Percentiles rank a stretch among this genome's conserved stretches.
Conservation (phyloP, 2,888 invertebrate species). For the Heteromurus nitidus region DNA sequence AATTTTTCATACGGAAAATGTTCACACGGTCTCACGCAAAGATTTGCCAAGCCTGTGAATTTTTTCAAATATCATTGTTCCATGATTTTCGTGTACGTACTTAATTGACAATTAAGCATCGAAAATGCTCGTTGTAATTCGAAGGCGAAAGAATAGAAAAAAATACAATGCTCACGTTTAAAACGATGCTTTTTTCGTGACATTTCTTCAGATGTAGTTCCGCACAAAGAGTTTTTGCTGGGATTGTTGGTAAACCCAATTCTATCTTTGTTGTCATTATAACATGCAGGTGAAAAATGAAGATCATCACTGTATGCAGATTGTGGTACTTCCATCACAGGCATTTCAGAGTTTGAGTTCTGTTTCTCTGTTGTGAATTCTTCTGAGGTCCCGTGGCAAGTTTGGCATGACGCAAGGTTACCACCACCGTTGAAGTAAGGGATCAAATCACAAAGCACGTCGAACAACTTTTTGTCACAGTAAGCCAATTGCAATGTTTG, state of each 20-base stretch:
- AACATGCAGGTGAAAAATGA: not conserved
- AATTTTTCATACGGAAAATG: constrained; percentile 40
- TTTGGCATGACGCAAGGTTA: constrained; percentile 19
- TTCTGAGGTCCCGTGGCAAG: constrained; percentile 22
- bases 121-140: not conserved
- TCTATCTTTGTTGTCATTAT: constrained; percentile 3
- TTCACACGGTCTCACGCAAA: constrained; percentile 29
- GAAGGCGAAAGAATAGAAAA: not conserved
- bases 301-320: not conserved
- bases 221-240: not conserved
- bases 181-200: constrained; percentile 6
- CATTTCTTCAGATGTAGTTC: not conserved
- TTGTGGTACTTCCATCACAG: not conserved
- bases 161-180: not conserved
- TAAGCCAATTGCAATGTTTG: constrained; percentile 41
- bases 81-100: not conserved
- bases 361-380: constrained; percentile 4
- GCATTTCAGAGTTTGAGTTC: not conserved
- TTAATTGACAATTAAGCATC: not conserved
- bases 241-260: no score
- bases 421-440: constrained; percentile 34
- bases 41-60: constrained; percentile 28
- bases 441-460: constrained; percentile 25
- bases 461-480: constrained; percentile 40
- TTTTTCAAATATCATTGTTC: not conserved